Evolutionary conservation across 2,113 vertebrate species (phyloP), one percentile per base, ranked within the genome.

Genomic region (Urocitellus parryii): DNA sequence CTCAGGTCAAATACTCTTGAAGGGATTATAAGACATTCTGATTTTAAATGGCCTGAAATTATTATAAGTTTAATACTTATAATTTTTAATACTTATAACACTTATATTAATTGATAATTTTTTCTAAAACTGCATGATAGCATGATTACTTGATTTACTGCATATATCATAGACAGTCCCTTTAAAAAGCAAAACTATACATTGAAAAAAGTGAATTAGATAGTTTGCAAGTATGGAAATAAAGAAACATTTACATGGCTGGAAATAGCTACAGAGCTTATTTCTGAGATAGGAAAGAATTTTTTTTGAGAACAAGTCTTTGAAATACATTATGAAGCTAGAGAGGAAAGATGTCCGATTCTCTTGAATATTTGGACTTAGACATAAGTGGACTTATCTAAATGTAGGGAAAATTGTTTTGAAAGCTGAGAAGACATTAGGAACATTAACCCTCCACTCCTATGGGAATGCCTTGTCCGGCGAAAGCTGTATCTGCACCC

Each of bases 211-310:
- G 32, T 86, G 58, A 85, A 85, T 90, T 68, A 90, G 77, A 70
- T n/a, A 96, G 42, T 95, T 91, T 78, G 39, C 22, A 96, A 74
- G 58, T 90, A 87, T 86, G 56, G 72, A 97, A 90, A 97, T 92
- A 94, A 91, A 81, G 51, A 96, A 95, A 85, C n/a, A 88, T 70
- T 80, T 88, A 70, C 58, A 72, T 80, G 32, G 20, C 29, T 96
- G 34, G 27, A 87, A 95, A 70, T 92, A 88, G 76, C 34, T 90
- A 39, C 88, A 90, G 17, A 92, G 22, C 3, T 24, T 82, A 24
- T 92, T 97, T 96, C 74, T 97, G 84, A 85, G 27, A 63, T 83
- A 68, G 78, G 12, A 85, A 86, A 84, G 58, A 83, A 95, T 90
- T 94, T 93, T 93, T 45, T 78, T 95, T 96, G 32, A 96, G 80